Conservation (phyloP, 2,113 vertebrate genomes). For the Austrofundulus limnaeus region DNA sequence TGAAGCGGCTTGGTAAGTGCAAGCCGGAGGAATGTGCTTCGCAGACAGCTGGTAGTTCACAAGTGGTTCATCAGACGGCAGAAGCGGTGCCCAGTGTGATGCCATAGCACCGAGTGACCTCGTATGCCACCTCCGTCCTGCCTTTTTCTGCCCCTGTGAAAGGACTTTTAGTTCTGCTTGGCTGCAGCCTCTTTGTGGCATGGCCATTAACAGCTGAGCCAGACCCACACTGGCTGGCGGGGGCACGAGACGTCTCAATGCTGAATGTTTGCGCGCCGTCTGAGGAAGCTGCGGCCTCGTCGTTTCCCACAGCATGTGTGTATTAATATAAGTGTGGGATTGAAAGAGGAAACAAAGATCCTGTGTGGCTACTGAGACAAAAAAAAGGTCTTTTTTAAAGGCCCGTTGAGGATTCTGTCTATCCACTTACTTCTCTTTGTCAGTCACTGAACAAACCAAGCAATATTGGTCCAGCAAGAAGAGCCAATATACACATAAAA, state of each 20-base stretch:
- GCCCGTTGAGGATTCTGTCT: slow-evolving; percentile 44
- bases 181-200: slow-evolving; percentile 66
- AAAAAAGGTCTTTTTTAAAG: slow-evolving; percentile 36
- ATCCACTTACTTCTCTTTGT: slow-evolving; percentile 45
- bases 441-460: slow-evolving; percentile 35
- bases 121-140: slow-evolving; percentile 38
- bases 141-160: slow-evolving; percentile 42
- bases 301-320: slow-evolving; percentile 35
- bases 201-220: slow-evolving; percentile 48
- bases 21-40: slow-evolving; percentile 12
- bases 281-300: slow-evolving; percentile 44
- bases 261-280: slow-evolving; percentile 48
- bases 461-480: slow-evolving; percentile 10
- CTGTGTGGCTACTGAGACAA: slow-evolving; percentile 52
- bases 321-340: slow-evolving; percentile 36
- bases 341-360: slow-evolving; percentile 58
- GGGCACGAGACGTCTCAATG: slow-evolving; percentile 47
- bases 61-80: slow-evolving; percentile 12
- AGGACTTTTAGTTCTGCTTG: slow-evolving; percentile 66
- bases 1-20: not conserved
- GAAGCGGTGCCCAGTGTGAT: slow-evolving; percentile 21
- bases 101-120: slow-evolving; percentile 24
- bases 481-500: slow-evolving; percentile 35
- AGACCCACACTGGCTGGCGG: slow-evolving; percentile 66
- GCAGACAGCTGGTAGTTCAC: slow-evolving; percentile 33